Evolutionary conservation across 1,140 invertebrate species (phyloP).

Genomic region (Glomeris maerens): DNA sequence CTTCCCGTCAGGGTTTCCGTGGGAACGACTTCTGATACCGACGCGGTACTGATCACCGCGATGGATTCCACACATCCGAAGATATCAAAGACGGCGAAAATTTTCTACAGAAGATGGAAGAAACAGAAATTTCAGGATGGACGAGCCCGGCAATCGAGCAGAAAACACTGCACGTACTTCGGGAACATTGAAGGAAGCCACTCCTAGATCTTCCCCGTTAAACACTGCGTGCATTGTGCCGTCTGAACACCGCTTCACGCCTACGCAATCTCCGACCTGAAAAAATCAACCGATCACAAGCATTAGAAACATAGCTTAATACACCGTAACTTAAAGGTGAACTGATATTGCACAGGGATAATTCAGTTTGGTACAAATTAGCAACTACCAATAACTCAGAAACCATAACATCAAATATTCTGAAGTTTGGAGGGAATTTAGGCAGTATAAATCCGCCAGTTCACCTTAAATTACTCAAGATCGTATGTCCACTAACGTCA

Average conservation of each 20-base stretch:
- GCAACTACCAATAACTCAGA: background rate
- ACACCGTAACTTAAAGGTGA: background rate
- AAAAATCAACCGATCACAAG: constrained; percentile 2
- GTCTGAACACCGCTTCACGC: constrained; percentile 36
- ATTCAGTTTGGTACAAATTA: too few species aligned
- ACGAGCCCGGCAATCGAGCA: too few species aligned
- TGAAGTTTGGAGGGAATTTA: background rate
- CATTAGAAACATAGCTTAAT: background rate
- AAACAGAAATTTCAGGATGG: background rate
- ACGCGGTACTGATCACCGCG: constrained; percentile 39
- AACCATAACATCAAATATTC: too few species aligned
- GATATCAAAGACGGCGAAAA: constrained; percentile 55
- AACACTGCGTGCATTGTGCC: constrained; percentile 43
- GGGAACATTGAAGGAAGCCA: constrained; percentile 58
- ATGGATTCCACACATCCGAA: constrained; percentile 50
- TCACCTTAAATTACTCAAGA: too few species aligned
- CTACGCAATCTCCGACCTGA: constrained; percentile 46
- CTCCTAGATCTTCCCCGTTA: constrained; percentile 70
- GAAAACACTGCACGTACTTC: constrained; percentile 36
- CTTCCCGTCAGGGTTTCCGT: constrained; percentile 10
- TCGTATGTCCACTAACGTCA: constrained; percentile 21
- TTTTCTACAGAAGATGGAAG: background rate
- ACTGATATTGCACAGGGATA: too few species aligned
- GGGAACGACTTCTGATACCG: constrained; percentile 16
- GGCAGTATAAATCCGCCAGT: too few species aligned